phyloP scores from a whole-genome alignment of 2,113 vertebrate species.

The Ondatra zibethicus region DNA sequence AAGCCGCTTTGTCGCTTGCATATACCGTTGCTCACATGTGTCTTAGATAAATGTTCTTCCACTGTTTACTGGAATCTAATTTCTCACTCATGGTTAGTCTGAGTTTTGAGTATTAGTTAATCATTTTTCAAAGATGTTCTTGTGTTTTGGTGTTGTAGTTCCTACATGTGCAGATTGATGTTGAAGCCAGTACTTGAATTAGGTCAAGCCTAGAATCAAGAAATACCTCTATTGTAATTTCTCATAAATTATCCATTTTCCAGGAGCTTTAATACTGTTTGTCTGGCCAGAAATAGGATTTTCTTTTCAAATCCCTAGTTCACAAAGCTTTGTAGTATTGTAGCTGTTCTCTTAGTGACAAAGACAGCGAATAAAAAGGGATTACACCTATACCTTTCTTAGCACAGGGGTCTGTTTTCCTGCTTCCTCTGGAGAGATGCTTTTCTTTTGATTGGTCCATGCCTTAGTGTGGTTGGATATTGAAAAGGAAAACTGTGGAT shows the following conservation, averaged over 20 bases:
- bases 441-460: slow-evolving; percentile 25
- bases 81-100: not conserved
- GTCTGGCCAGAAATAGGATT: not conserved
- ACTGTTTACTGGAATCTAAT: not conserved
- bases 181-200: not conserved
- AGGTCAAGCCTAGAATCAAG: not conserved
- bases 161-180: not conserved
- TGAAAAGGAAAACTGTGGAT: not conserved
- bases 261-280: not conserved
- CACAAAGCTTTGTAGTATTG: not conserved
- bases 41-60: slow-evolving; percentile 17
- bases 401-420: not conserved
- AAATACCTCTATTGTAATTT: slow-evolving; percentile 20
- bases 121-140: not conserved
- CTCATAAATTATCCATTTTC: not conserved
- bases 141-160: not conserved
- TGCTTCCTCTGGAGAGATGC: not conserved
- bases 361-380: not conserved
- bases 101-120: not conserved
- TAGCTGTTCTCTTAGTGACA: not conserved
- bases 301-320: slow-evolving; percentile 34
- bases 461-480: not conserved
- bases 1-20: not conserved
- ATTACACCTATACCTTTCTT: not conserved
- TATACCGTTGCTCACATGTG: not conserved